Evolutionary conservation across 53 echinoderm and acorn worm species (phyloP).

Genomic region (Mesocentrotus franciscanus): DNA sequence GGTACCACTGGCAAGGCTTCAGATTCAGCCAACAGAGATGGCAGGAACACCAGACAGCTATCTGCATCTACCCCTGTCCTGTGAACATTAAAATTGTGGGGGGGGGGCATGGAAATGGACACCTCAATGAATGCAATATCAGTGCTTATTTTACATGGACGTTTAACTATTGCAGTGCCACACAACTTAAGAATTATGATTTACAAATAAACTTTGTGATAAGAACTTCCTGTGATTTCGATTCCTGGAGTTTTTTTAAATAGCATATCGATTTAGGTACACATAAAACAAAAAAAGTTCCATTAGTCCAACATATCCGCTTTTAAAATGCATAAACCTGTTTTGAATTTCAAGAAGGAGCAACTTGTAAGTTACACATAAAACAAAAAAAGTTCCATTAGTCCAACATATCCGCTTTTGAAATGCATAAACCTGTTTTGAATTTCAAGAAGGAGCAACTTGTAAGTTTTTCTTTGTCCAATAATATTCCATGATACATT

Average conservation of each 20-base stretch:
- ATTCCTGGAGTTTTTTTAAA: no score
- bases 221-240: no score
- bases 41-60: constrained; percentile 87
- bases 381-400: no score
- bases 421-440: neutral
- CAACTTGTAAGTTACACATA: no score
- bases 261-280: no score
- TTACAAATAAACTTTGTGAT: no score
- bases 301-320: neutral
- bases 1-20: constrained; percentile 77
- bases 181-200: no score
- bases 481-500: neutral
- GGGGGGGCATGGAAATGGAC: no score
- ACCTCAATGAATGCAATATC: no score
- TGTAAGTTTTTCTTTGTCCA: neutral
- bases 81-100: neutral
- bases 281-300: no score
- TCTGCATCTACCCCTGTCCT: constrained; percentile 87
- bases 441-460: neutral
- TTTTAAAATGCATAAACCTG: neutral
- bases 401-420: neutral
- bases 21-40: constrained; percentile 65
- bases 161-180: no score
- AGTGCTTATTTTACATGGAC: no score
- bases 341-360: neutral